A percentile compares a stretch with the other conserved stretches of the same genome.
Conservation (phyloP, 2,797 vertebrate genomes). For the Urocyon cinereoargenteus region DNA sequence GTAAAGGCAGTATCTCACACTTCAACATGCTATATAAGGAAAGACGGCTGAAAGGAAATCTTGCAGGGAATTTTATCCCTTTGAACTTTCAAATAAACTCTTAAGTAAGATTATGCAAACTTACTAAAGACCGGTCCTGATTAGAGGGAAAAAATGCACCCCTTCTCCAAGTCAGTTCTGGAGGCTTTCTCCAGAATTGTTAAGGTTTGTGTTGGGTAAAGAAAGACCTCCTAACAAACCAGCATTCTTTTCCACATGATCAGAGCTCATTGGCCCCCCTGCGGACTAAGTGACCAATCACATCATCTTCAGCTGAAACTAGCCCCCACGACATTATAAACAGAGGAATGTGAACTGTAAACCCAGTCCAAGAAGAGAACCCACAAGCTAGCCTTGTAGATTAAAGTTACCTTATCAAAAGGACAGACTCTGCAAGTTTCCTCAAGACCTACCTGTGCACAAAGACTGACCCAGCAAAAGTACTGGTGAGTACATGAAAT, state of each 20-base stretch:
- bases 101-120: slow-evolving; percentile 86
- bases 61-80: slow-evolving; percentile 84
- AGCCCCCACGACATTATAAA: slow-evolving; percentile 88
- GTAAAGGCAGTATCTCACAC: slow-evolving; percentile 57
- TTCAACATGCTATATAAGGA: slow-evolving; percentile 81
- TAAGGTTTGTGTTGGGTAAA: slow-evolving; percentile 87
- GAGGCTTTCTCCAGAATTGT: slow-evolving; percentile 87
- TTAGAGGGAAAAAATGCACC: slow-evolving; percentile 83
- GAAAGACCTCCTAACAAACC: slow-evolving; percentile 91
- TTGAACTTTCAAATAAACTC: slow-evolving; percentile 84
- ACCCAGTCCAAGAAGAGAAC: slow-evolving; percentile 84
- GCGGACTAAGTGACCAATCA: slow-evolving; percentile 97
- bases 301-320: slow-evolving; percentile 92
- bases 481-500: slow-evolving; percentile 87
- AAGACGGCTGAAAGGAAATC: slow-evolving; percentile 77
- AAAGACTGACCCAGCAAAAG: slow-evolving; percentile 69
- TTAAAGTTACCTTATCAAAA: slow-evolving; percentile 78
- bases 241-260: slow-evolving; percentile 93
- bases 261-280: slow-evolving; percentile 95
- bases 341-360: slow-evolving; percentile 88
- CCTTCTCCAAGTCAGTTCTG: slow-evolving; percentile 85
- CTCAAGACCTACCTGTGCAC: slow-evolving; percentile 70
- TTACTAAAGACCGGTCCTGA: slow-evolving; percentile 85
- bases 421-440: slow-evolving; percentile 44
- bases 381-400: slow-evolving; percentile 80